phyloP scores from a whole-genome alignment of 2,113 vertebrate species.

The Oostethus manadensis region DNA sequence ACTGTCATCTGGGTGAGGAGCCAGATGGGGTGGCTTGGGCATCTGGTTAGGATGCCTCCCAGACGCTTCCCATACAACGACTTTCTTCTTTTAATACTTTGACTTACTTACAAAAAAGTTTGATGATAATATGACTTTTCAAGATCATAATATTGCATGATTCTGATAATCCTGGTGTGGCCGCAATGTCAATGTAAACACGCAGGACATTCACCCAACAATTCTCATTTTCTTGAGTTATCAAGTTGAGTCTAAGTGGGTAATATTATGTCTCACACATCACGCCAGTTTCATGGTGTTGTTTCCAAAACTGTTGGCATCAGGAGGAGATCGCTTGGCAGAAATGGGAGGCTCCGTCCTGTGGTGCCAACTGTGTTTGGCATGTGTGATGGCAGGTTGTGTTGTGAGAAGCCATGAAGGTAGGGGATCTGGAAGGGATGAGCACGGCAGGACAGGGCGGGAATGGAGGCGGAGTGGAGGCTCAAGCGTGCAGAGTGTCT shows the following conservation, averaged over 20 bases:
- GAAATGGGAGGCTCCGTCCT: conserved; percentile 46
- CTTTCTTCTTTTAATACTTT: too few species aligned
- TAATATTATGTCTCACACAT: conserved; percentile 36
- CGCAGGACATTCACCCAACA: conserved; percentile 28
- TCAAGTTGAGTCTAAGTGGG: conserved; percentile 57
- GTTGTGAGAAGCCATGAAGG: conserved; percentile 26
- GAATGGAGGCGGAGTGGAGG: conserved; percentile 49
- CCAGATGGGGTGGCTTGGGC: too few species aligned
- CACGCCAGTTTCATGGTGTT: conserved; percentile 49
- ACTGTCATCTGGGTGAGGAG: too few species aligned
- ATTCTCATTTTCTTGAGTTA: conserved; percentile 37
- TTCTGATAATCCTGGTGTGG: too few species aligned
- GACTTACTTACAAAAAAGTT: too few species aligned
- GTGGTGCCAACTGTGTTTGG: conserved; percentile 62
- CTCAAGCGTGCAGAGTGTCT: conserved; percentile 41
- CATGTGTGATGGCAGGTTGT: conserved; percentile 48
- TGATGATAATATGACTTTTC: too few species aligned
- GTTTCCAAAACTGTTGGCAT: conserved; percentile 63
- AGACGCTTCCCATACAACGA: too few species aligned
- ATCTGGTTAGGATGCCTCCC: too few species aligned
- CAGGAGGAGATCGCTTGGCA: conserved; percentile 50
- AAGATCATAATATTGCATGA: too few species aligned
- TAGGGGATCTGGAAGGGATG: conserved; percentile 30
- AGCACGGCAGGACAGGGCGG: conserved; percentile 52
- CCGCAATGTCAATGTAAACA: background rate